phyloP scores from a whole-genome alignment of 2,797 vertebrate genomes.

The Protosalanx chinensis region DNA sequence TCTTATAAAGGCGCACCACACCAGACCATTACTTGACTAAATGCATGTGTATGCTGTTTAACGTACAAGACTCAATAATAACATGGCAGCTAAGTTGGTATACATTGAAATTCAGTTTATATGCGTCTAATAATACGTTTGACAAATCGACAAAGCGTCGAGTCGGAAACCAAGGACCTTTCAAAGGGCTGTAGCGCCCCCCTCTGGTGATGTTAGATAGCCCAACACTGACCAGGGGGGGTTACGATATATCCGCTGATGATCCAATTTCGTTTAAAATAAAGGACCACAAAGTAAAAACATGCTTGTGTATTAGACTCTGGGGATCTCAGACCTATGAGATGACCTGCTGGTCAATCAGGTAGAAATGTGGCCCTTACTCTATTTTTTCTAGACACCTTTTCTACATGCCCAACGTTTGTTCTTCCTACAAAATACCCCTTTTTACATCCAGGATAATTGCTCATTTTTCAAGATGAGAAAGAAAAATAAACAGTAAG shows the following conservation, averaged over 20 bases:
- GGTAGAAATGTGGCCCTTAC: not conserved
- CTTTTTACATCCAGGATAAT: not conserved
- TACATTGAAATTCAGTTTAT: too few relatives aligned
- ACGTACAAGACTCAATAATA: too few relatives aligned
- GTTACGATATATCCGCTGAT: too few relatives aligned
- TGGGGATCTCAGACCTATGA: too few relatives aligned
- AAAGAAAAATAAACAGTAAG: not conserved
- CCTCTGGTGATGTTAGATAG: constrained; percentile 12
- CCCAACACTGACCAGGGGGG: not conserved
- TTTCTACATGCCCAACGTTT: not conserved
- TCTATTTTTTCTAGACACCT: not conserved
- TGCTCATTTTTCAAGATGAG: not conserved
- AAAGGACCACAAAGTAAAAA: too few relatives aligned
- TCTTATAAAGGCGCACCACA: too few relatives aligned
- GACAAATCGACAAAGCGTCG: not conserved
- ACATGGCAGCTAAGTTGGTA: too few relatives aligned
- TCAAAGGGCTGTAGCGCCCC: constrained; percentile 14
- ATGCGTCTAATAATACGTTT: not conserved
- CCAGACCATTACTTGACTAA: too few relatives aligned
- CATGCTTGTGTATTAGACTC: too few relatives aligned
- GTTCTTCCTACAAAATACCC: not conserved
- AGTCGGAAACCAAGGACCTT: not conserved
- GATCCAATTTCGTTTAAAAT: too few relatives aligned
- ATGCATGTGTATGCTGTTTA: too few relatives aligned
- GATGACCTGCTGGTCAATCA: not conserved